Base-by-base conservation (phyloP, 2,888 invertebrate genomes). In the Drosophila phalerata region DNA sequence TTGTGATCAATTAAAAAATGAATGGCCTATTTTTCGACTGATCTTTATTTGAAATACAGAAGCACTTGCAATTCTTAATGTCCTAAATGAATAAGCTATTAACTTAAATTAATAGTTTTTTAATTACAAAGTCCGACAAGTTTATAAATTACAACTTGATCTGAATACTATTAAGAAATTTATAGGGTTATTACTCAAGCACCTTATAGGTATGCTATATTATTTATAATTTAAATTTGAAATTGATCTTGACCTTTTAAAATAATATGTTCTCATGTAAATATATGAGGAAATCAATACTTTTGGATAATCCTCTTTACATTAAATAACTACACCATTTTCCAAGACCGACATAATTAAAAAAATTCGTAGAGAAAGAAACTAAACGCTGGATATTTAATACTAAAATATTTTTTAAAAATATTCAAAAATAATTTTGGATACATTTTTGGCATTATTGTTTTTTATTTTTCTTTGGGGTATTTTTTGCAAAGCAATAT, bases 151-250 rank as follows among this genome's bases (percentile, higher is more conserved):
- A 15, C 15, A 15, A 17, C 19, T 53, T 17, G 4, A 28, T 28
- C 15, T n/a, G 8, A 11, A 15, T 28, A 25, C 38, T 38, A 2
- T 17, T 17, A 40, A n/a, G n/a, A 2, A 34, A 15, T 15, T 28
- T 19, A 42, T 13, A 22, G 42, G 10, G 2, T 17, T 17, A 6
- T 42, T 42, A 13, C 5, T 42, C 11, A 11, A 5, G 13, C 42
- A 30, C 9, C 70, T 28, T 37, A 28, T 11, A 1, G n/a, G 37
- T 70, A 70, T 69, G 69, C 70, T 37, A 56, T 15, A 17, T 2
- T 47, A 38, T 32, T 57, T 32, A 6, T 17, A 6, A 8, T 10
- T 37, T 2, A 11, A 5, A 11, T 17, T 42, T 37, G 30, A 1
- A 1, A 10, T n/a, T 1, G 6, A 30, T 8, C 5, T 15, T 30